These are phyloP conservation scores for Metopia argyrocephala DNA, from an alignment of 2,888 invertebrate species.

Conservation along the genomic window DNA sequence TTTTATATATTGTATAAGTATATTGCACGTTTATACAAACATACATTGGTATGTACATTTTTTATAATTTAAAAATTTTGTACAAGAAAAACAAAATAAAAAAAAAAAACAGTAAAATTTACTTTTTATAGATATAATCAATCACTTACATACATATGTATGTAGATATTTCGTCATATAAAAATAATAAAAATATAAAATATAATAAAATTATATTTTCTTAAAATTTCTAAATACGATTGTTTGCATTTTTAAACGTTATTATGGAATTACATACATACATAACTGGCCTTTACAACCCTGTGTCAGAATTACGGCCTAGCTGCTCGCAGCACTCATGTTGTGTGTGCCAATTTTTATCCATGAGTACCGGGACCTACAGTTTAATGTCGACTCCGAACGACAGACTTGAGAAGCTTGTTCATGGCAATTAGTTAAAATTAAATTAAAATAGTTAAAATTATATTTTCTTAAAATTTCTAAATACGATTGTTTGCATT, in stretches of 20 bases:
- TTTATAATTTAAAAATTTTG: conserved; percentile 23
- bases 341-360: no score
- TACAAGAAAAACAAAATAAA: not conserved
- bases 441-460: no score
- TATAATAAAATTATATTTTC: conserved; percentile 61
- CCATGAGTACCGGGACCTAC: no score
- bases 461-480: conserved; percentile 60
- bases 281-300: no score
- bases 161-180: conserved; percentile 3
- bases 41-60: conserved; percentile 29
- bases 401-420: no score
- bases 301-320: no score
- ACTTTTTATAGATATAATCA: not conserved
- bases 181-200: conserved; percentile 32
- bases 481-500: not conserved
- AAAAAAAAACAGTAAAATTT: not conserved
- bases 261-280: not conserved
- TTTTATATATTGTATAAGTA: conserved; percentile 22
- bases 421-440: no score
- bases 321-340: no score
- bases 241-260: not conserved
- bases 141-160: no score
- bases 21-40: conserved; percentile 16
- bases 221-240: conserved; percentile 30
- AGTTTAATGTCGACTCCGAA: no score